These are phyloP conservation scores for Lepidochrysops patricia DNA, from an alignment of 2,888 invertebrate genomes.

Conservation along the genomic window DNA sequence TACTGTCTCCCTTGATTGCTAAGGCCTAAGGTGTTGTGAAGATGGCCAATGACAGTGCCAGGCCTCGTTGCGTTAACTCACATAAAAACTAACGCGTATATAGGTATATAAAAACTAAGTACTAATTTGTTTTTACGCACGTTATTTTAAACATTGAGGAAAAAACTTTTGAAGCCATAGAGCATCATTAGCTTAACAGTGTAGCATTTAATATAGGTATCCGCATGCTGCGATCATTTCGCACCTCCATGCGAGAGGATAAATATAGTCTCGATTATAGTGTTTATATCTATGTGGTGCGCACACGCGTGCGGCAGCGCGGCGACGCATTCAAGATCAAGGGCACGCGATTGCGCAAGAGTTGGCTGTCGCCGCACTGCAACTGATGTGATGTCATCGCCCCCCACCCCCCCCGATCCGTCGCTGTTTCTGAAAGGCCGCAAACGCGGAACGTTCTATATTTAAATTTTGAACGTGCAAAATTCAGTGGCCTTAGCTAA, in stretches of 20 bases:
- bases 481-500: constrained; percentile 28
- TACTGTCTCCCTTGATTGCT: too few species aligned
- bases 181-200: neutral
- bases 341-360: constrained; percentile 72
- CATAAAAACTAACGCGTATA: too few species aligned
- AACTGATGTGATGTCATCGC: constrained; percentile 68
- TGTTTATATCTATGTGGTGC: constrained; percentile 47
- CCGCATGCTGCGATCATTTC: constrained; percentile 47
- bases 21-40: too few species aligned
- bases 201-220: constrained; percentile 14
- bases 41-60: too few species aligned
- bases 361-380: constrained; percentile 68
- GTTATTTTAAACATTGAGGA: too few species aligned
- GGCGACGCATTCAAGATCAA: constrained; percentile 74
- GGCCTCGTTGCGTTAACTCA: too few species aligned
- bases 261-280: constrained; percentile 58
- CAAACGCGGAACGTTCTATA: constrained; percentile 62
- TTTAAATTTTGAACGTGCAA: constrained; percentile 41
- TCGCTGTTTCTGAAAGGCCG: constrained; percentile 46
- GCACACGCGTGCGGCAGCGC: constrained; percentile 57
- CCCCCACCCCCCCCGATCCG: constrained; percentile 38
- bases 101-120: too few species aligned
- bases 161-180: neutral
- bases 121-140: too few species aligned
- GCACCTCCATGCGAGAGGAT: constrained; percentile 60